phyloP scores from a whole-genome alignment of 2,888 invertebrate genomes.

The Platerodrilus igneus region DNA sequence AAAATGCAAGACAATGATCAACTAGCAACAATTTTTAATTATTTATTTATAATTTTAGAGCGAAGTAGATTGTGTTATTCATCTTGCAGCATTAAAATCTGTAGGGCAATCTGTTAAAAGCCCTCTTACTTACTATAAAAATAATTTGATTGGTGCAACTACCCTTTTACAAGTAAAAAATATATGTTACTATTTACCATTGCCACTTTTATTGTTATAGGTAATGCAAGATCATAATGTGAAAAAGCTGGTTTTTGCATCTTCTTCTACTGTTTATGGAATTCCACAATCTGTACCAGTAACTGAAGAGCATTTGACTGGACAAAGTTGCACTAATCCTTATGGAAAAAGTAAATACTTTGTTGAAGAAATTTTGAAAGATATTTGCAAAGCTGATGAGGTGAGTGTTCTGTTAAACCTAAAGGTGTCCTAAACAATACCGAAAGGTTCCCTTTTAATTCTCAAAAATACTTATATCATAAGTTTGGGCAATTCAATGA shows the following conservation, averaged over 20 bases:
- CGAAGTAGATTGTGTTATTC: constrained; percentile 79
- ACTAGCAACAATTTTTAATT: constrained; percentile 21
- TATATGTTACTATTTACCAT: too few relatives aligned
- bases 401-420: constrained; percentile 50
- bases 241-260: constrained; percentile 76
- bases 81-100: constrained; percentile 91
- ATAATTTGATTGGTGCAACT: constrained; percentile 81
- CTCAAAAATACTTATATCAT: too few relatives aligned
- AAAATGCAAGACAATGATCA: constrained; percentile 54
- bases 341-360: constrained; percentile 92
- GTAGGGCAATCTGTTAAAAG: constrained; percentile 86
- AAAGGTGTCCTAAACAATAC: not conserved
- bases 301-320: constrained; percentile 78
- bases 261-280: constrained; percentile 94
- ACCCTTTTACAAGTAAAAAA: constrained; percentile 74
- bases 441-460: too few relatives aligned
- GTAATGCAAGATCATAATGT: constrained; percentile 72
- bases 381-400: constrained; percentile 71
- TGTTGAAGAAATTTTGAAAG: constrained; percentile 89
- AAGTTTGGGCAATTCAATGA: too few relatives aligned
- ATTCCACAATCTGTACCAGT: constrained; percentile 78
- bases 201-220: constrained; percentile 53
- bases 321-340: constrained; percentile 80
- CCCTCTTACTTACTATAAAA: constrained; percentile 84
- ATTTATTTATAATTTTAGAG: constrained; percentile 54